These are phyloP conservation scores for Panzeria rudis DNA, from an alignment of 2,888 invertebrate species.

Conservation along the genomic window DNA sequence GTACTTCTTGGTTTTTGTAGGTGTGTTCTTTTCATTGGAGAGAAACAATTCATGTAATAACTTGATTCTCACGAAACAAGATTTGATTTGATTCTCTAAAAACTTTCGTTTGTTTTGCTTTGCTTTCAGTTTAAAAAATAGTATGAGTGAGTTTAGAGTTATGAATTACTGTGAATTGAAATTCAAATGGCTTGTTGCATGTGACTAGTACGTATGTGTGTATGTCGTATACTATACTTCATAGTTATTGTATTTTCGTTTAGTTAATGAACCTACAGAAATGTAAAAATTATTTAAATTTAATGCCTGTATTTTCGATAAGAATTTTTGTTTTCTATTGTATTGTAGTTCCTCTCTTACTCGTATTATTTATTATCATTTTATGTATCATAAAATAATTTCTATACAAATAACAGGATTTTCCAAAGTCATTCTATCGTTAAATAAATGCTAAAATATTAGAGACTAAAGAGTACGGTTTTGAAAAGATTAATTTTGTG, in stretches of 20 bases:
- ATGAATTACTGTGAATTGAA: too few relatives aligned
- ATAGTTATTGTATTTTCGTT: background rate
- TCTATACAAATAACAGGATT: background rate
- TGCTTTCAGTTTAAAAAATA: too few relatives aligned
- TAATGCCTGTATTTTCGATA: background rate
- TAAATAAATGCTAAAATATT: background rate
- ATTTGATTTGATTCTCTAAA: too few relatives aligned
- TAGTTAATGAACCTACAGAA: background rate
- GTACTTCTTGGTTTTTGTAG: too few relatives aligned
- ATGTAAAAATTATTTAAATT: background rate
- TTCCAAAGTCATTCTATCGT: background rate
- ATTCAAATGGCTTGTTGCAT: too few relatives aligned
- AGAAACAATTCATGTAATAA: too few relatives aligned
- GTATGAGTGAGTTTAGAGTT: too few relatives aligned
- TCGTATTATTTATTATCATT: background rate
- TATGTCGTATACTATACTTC: background rate
- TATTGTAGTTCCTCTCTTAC: background rate
- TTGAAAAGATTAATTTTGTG: conserved; percentile 34
- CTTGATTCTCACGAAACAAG: too few relatives aligned
- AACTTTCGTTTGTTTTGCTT: too few relatives aligned
- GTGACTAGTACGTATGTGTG: too few relatives aligned
- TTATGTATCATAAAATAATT: background rate
- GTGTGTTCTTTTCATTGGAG: too few relatives aligned
- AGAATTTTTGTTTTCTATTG: background rate
- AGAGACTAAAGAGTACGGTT: conserved; percentile 1